Evolutionary conservation across 2,797 vertebrate species (phyloP).

Genomic region (Huso huso): DNA sequence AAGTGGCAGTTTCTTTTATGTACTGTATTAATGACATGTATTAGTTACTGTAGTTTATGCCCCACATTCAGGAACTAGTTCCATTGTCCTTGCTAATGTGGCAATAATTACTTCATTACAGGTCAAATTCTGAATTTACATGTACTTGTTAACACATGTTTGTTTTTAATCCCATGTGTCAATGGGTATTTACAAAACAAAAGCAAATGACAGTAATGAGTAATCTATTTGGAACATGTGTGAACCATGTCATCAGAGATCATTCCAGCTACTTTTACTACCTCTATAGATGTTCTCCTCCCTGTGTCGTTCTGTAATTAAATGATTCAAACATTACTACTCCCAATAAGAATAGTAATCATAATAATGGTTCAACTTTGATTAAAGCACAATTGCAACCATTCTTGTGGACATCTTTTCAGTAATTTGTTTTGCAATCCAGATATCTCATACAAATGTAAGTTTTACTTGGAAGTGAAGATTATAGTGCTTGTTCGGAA

Average conservation of each 20-base stretch:
- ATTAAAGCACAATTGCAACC: too few species aligned
- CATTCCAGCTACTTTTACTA: background rate
- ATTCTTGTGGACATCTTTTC: background rate
- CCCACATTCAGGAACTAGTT: constrained; percentile 34
- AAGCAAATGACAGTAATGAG: too few species aligned
- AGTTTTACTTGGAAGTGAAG: constrained; percentile 16
- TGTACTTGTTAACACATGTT: background rate
- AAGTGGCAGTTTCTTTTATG: constrained; percentile 15
- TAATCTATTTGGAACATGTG: background rate
- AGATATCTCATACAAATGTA: background rate
- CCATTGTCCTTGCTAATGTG: constrained; percentile 23
- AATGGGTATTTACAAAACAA: background rate
- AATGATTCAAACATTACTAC: too few species aligned
- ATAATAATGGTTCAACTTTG: too few species aligned
- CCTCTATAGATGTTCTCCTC: too few species aligned
- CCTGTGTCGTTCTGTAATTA: too few species aligned
- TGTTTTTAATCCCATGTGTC: background rate
- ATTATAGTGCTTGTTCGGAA: constrained; percentile 25
- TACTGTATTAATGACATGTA: constrained; percentile 46
- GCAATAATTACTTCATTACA: constrained; percentile 34
- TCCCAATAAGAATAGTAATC: too few species aligned
- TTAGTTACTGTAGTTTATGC: constrained; percentile 29
- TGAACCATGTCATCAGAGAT: background rate
- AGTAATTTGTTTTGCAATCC: background rate
- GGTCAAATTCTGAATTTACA: constrained; percentile 6